Percentiles rank a stretch among this genome's conserved stretches.
Conservation (phyloP, 2,797 vertebrate species). For the Dryobates pubescens region DNA sequence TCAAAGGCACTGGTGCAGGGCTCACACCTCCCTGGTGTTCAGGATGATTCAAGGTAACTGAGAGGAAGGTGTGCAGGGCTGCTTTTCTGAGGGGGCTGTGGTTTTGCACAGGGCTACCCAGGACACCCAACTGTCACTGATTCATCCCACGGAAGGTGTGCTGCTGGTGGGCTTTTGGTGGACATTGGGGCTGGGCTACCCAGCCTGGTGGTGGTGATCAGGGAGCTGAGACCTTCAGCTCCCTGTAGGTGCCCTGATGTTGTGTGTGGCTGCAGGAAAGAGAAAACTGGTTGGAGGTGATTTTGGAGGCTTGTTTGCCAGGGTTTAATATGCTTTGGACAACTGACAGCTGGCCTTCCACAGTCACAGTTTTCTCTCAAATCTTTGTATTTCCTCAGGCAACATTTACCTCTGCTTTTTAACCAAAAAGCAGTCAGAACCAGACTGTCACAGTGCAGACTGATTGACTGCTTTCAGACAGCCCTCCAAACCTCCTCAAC, state of each 20-base stretch:
- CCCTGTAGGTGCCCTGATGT: background rate
- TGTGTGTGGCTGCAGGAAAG: background rate
- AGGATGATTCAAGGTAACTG: background rate
- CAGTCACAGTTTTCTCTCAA: slow-evolving; percentile 9
- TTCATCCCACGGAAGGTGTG: accelerated
- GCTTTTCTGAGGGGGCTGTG: background rate
- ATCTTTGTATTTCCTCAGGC: slow-evolving; percentile 44
- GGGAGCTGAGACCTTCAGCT: background rate
- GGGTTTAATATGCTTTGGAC: slow-evolving; percentile 7
- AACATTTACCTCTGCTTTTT: slow-evolving; percentile 39
- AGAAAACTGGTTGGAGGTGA: background rate
- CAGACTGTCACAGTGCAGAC: slow-evolving; percentile 8
- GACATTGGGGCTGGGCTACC: background rate
- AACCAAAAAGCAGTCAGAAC: slow-evolving; percentile 30
- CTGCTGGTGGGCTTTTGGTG: background rate
- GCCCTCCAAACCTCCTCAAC: slow-evolving; percentile 34
- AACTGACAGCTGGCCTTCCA: background rate
- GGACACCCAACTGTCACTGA: accelerated
- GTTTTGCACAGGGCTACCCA: background rate
- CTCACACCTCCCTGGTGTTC: background rate
- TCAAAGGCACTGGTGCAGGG: background rate
- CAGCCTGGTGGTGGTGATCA: background rate
- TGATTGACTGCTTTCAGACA: slow-evolving; percentile 52
- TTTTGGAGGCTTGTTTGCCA: background rate
- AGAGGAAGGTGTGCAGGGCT: background rate